A percentile compares a stretch with the other conserved stretches of the same genome.
These are phyloP conservation scores for Thyatira batis DNA, from an alignment of 2,888 invertebrate species.

Conservation along the genomic window DNA sequence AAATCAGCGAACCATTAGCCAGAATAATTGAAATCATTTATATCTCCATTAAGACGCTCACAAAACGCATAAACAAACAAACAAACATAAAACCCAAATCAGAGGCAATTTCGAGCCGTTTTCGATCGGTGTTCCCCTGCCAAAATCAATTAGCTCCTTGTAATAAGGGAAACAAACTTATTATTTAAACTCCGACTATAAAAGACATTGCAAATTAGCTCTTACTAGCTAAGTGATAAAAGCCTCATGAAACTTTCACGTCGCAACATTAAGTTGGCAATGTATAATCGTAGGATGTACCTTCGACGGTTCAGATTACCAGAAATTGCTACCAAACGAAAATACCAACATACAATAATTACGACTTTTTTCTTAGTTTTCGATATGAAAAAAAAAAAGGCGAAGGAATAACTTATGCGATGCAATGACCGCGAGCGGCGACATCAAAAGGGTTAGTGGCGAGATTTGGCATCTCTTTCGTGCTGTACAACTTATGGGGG, in stretches of 20 bases:
- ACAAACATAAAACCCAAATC: conserved; percentile 45
- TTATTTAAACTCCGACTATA: background rate
- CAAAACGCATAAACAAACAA: conserved; percentile 51
- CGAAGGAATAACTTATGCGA: conserved; percentile 62
- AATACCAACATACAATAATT: conserved; percentile 58
- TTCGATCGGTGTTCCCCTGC: conserved; percentile 62
- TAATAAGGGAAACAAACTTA: conserved; percentile 49
- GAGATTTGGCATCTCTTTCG: conserved; percentile 50
- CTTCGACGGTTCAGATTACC: conserved; percentile 62
- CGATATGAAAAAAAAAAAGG: conserved; percentile 69
- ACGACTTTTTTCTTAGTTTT: conserved; percentile 69
- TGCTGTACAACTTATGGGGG: conserved; percentile 15
- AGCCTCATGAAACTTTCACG: background rate
- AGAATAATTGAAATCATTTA: conserved; percentile 41
- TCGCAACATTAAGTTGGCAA: conserved; percentile 25
- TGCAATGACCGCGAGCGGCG: conserved; percentile 71
- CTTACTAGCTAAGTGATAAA: conserved; percentile 14
- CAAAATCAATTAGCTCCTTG: conserved; percentile 74
- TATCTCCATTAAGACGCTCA: conserved; percentile 40
- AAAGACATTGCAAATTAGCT: conserved; percentile 14
- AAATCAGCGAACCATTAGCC: conserved; percentile 7
- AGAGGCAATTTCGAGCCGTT: conserved; percentile 54
- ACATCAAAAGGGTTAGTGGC: conserved; percentile 70
- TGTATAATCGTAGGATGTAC: conserved; percentile 61
- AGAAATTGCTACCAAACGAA: conserved; percentile 68